Base-by-base conservation (phyloP, 1,140 invertebrate genomes). In the Polyergus mexicanus region DNA sequence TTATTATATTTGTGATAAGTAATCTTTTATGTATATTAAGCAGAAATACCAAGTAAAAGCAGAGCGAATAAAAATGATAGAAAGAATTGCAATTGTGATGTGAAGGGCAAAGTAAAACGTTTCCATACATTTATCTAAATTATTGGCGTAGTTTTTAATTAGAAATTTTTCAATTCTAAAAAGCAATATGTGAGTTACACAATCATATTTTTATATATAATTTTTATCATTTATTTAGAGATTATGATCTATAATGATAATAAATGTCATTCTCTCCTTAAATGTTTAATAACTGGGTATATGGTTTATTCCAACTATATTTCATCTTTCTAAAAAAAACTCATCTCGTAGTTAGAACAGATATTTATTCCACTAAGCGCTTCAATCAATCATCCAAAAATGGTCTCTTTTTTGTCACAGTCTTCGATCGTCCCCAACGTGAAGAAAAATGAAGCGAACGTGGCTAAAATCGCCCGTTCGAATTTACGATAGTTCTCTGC, bases 401-500 rank as follows among this genome's bases (percentile, higher is more conserved):
- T 41, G n/a, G 6, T 13, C 44, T 25, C 19, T 56, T 47, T 80
- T 16, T 25, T 8, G 32, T 44, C 63, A 25, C 54, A 25, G 22
- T 19, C 38, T 54, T 68, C 22, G 32, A n/a, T 65, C 19, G n/a
- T 54, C 38, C 22, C 54, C 22, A 8, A 10, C 28, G 22, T 35
- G 10, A 16, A 47, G n/a, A 74, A 72, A 74, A 69, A 62, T 47
- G 41, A 58, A 62, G 28, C 54, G n/a, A 16, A 4, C 13, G 38
- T 47, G 16, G 65, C 32, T 69, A 56, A 60, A 41, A 74, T 28
- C n/a, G 13, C 22, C 35, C 38, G 54, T 11, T 58, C 25, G 66
- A 72, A 83, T 72, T 83, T 69, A 32, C 28, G n/a, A 47, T 83
- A 72, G 68, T 60, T 74, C 54, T 58, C 54, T 19, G 68, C 25